Evolutionary conservation across 2,113 vertebrate species (phyloP).

Genomic region (Orientallactaga bullata): DNA sequence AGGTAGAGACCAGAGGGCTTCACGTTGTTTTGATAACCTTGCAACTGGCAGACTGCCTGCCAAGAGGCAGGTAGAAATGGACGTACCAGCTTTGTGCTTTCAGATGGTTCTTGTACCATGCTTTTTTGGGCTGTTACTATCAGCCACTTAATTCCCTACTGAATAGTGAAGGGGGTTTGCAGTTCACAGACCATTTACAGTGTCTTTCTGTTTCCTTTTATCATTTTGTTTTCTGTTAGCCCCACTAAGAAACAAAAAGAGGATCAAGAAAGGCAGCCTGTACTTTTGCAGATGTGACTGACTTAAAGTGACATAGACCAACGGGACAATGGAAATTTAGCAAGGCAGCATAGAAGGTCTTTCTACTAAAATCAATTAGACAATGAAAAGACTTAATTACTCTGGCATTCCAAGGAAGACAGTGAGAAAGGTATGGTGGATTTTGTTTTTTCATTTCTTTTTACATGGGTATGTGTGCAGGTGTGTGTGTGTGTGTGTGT

Average conservation of each 20-base stretch:
- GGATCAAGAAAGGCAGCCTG: slow-evolving; percentile 60
- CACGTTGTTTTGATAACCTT: slow-evolving; percentile 76
- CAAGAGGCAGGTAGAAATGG: slow-evolving; percentile 74
- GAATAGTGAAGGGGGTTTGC: slow-evolving; percentile 78
- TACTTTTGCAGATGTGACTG: slow-evolving; percentile 70
- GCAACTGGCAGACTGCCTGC: slow-evolving; percentile 60
- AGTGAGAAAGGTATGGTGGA: slow-evolving; percentile 56
- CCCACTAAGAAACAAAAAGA: slow-evolving; percentile 57
- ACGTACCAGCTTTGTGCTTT: slow-evolving; percentile 70
- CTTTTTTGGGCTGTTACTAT: slow-evolving; percentile 45
- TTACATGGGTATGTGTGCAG: no score
- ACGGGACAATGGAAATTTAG: slow-evolving; percentile 77
- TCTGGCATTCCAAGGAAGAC: slow-evolving; percentile 68
- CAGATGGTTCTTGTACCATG: slow-evolving; percentile 80
- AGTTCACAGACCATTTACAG: slow-evolving; percentile 83
- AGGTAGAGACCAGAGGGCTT: slow-evolving; percentile 50
- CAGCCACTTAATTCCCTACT: slow-evolving; percentile 48
- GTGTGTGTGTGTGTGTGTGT: no score
- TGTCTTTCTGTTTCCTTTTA: slow-evolving; percentile 78
- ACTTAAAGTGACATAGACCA: slow-evolving; percentile 64
- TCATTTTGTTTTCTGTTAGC: slow-evolving; percentile 70
- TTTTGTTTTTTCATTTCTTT: no score
- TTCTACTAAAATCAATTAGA: slow-evolving; percentile 81
- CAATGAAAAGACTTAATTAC: slow-evolving; percentile 85
- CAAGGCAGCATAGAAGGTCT: slow-evolving; percentile 70